Evolutionary conservation across 2,797 vertebrate species (phyloP).

Genomic region (Hafferia zeledoni): DNA sequence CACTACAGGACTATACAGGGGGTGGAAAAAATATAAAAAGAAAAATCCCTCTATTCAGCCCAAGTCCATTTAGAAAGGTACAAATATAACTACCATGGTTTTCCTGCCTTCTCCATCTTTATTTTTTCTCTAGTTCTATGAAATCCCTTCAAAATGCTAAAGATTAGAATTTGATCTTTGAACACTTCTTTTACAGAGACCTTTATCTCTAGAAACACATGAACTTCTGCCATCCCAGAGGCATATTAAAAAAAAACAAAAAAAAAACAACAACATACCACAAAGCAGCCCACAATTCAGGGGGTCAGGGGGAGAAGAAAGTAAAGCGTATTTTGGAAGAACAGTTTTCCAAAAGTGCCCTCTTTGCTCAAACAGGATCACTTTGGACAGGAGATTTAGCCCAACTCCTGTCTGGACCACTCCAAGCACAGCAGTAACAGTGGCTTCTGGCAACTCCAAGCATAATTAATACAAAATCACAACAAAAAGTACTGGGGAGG

Average conservation of each 20-base stretch:
- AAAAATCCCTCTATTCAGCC: neutral
- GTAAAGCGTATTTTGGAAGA: neutral
- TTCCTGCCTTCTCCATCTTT: neutral
- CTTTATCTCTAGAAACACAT: neutral
- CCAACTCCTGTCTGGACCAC: neutral
- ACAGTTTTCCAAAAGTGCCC: neutral
- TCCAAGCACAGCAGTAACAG: neutral
- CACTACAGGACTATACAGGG: neutral
- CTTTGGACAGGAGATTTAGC: neutral
- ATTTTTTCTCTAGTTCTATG: neutral
- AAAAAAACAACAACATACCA: neutral
- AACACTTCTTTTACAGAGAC: neutral
- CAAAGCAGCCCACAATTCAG: neutral
- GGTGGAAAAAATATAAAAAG: neutral
- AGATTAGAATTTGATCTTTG: rapidly evolving
- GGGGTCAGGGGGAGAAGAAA: rapidly evolving
- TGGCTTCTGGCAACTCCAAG: neutral
- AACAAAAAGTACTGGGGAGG: neutral
- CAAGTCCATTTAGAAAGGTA: neutral
- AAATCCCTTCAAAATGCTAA: neutral
- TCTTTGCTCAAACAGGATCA: neutral
- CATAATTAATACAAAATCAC: neutral
- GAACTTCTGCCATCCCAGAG: neutral
- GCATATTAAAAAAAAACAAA: too few species aligned
- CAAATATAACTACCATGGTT: neutral